Evolutionary conservation across 2,113 vertebrate species (phyloP).

Genomic region (Solenodon paradoxus): DNA sequence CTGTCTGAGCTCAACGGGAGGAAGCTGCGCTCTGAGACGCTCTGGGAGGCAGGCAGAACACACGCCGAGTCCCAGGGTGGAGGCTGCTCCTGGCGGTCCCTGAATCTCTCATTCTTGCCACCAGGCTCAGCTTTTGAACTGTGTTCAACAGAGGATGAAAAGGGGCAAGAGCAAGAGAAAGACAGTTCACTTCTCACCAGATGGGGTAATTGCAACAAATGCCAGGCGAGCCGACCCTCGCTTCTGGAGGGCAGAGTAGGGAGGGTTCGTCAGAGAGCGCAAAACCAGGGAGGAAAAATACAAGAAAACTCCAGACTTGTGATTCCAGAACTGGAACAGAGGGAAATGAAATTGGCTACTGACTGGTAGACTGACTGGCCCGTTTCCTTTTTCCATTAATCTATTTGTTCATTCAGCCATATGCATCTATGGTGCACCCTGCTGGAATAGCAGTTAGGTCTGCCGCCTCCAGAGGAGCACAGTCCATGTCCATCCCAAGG

Average conservation of each 20-base stretch:
- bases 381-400: too few species aligned
- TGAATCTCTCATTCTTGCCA: background rate
- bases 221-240: background rate
- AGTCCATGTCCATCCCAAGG: too few species aligned
- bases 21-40: background rate
- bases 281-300: background rate
- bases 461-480: too few species aligned
- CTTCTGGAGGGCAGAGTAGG: background rate
- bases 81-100: background rate
- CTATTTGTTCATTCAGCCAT: background rate
- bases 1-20: fast-evolving
- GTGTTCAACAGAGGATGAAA: background rate
- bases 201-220: background rate
- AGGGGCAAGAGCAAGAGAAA: background rate
- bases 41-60: background rate
- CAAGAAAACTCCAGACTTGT: background rate
- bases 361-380: background rate
- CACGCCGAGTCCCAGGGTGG: too few species aligned
- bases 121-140: background rate
- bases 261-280: too few species aligned
- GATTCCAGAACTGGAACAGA: background rate
- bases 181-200: background rate
- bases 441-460: too few species aligned
- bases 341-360: background rate
- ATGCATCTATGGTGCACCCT: too few species aligned